Evolutionary conservation across 2,888 invertebrate genomes (phyloP), one percentile per base, ranked within the genome.

Genomic region (Chironomus riparius): DNA sequence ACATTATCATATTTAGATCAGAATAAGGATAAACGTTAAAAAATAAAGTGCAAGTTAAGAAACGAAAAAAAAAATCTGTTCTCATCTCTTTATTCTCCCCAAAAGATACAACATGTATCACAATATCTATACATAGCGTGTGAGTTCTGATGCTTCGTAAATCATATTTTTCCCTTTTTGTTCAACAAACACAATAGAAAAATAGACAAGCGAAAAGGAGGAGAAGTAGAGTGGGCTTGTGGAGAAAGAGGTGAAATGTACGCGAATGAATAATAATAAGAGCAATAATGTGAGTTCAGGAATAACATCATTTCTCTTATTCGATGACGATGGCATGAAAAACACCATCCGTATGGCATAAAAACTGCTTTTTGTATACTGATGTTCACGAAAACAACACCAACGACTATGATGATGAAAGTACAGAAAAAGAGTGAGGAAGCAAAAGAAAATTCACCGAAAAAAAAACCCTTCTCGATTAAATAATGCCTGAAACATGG

Each of bases 381-480:
- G 38, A 38, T 38, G 38, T 56, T 56, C 56, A 56, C 56, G n/a
- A 56, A 18, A 18, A 56, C 56, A 56, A 56, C 15, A 15, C n/a
- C 15, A 56, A 7, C 15, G 56, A 56, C 15, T 15, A 56, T 56
- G 56, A 56, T 18, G 56, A 56, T 56, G 56, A 56, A 18, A 18
- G 56, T 18, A 56, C 15, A 28, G 68, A 68, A 22, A 21, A 69
- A 15, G 68, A 68, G 28, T n/a, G 68, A 24, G 15, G 68, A 21
- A 47, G 48, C 24, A 50, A 70, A 13, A 21, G 12, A 15, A 38
- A 13, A 61, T 61, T 15, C 68, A 68, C 68, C 24, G 38, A 28
- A 68, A 38, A n/a, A n/a, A 70, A 70, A 68, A 70, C 70, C 70
- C 70, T 70, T 48, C 70, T 70, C 70, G 48, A 70, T 70, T 70